These are phyloP conservation scores for Blastomussa wellsi DNA, from an alignment of 92 coral and sea anemone species.

Conservation along the genomic window DNA sequence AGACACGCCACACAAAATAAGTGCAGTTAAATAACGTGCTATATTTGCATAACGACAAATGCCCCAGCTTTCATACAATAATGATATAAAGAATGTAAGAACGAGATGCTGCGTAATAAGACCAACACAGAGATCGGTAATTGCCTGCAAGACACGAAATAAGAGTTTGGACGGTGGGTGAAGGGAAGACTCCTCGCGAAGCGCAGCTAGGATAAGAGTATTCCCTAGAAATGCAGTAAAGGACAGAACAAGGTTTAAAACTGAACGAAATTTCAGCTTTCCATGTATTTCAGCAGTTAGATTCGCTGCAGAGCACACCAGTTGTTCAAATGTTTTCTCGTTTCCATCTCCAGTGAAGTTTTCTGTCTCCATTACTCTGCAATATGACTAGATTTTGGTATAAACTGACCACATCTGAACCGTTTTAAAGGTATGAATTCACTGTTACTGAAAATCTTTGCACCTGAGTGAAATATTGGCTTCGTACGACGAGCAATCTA, in stretches of 20 bases:
- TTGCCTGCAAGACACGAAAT: neutral
- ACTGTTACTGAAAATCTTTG: too few species aligned
- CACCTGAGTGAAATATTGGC: too few species aligned
- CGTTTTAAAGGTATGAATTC: too few species aligned
- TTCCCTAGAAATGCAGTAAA: neutral
- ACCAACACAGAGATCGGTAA: neutral
- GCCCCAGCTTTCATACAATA: neutral
- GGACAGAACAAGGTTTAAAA: conserved; percentile 3
- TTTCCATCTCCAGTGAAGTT: neutral
- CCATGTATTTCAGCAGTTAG: neutral
- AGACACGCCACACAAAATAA: neutral
- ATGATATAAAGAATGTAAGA: neutral
- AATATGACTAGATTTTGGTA: too few species aligned
- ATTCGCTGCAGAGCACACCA: neutral
- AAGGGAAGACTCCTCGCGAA: conserved; percentile 2
- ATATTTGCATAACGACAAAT: neutral
- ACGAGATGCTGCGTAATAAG: neutral
- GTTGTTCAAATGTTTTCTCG: neutral
- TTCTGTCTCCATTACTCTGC: neutral
- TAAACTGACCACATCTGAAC: too few species aligned
- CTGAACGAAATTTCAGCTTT: neutral
- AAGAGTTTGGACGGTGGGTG: too few species aligned
- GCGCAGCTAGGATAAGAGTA: neutral
- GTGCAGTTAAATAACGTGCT: too few species aligned
- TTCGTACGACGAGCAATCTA: too few species aligned